Base-by-base conservation (phyloP, 2,113 vertebrate species). In the Triplophysa rosa region DNA sequence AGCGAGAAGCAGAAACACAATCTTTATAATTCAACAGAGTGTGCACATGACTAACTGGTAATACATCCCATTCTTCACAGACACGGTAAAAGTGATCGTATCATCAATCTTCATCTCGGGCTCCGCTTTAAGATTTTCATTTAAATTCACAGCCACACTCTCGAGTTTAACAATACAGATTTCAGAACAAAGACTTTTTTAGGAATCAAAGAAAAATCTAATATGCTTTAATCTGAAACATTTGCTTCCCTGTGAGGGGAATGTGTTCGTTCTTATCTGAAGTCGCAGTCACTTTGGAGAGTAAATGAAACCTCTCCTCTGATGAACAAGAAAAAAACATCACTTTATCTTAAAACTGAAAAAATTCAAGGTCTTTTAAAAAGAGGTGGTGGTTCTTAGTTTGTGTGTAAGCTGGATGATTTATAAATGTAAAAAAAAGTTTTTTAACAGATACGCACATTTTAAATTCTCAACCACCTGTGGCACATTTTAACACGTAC, bases 41-140 rank as follows among this genome's bases (percentile, higher is more conserved):
- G 62, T 37, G 62, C 17, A 8, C 26, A 77, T 76, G 61, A 64
- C n/a, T 33, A 64, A 75, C 40, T 21, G 49, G 62, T 52, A 77
- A 77, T 65, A 77, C 62, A 77, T 33, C 61, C 26, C 62, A 77
- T 77, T 77, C 62, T 77, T 77, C 45, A 77, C 74, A 65, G 62
- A 77, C 62, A 77, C 3, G 74, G 62, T 77, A 49, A 33, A 52
- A 21, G 45, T 54, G 74, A 77, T 65, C 19, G 24, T 54, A 65
- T 77, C 74, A 77, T 77, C 74, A 52, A 54, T 77, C 74, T 77
- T 66, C 62, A 65, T 77, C 47, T 77, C 24, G 6, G 3, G 23
- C 62, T 65, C 74, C 14, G 62, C 42, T 65, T 77, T 61, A 66
- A 65, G 74, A 65, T 66, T 45, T 77, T 54, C 52, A 54, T 77